These are phyloP conservation scores for Pseudococcus longispinus DNA, from an alignment of 2,888 invertebrate genomes.

Conservation along the genomic window DNA sequence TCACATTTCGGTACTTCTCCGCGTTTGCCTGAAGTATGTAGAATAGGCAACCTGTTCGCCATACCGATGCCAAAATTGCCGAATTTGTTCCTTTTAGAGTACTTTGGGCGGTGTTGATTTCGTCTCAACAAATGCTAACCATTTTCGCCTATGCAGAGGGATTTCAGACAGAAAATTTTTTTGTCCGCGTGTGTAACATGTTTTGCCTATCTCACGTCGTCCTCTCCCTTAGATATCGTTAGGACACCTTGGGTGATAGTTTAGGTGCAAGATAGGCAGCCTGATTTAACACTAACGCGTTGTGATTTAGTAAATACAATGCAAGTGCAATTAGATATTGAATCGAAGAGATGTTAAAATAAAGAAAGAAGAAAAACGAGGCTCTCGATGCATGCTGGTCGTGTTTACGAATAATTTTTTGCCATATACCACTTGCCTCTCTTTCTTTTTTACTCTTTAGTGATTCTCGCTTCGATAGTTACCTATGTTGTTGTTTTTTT, in stretches of 20 bases:
- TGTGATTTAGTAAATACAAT: not conserved
- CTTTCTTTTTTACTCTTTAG: conserved; percentile 12
- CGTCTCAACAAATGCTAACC: not conserved
- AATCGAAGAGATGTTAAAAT: not conserved
- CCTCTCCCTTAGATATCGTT: not conserved
- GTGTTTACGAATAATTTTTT: not conserved
- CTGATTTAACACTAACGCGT: not conserved
- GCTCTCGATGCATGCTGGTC: not conserved
- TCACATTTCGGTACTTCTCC: not conserved
- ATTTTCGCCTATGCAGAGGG: too few species aligned
- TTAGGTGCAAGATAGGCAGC: not conserved
- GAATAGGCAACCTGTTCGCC: not conserved
- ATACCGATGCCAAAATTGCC: not conserved
- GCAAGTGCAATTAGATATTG: not conserved
- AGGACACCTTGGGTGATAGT: not conserved
- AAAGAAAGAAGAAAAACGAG: not conserved
- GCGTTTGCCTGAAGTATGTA: not conserved
- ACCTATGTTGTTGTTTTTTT: conserved; percentile 20
- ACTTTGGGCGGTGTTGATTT: not conserved
- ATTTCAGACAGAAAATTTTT: too few species aligned
- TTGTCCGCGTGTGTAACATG: not conserved
- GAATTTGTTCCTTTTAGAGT: not conserved
- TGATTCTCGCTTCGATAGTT: conserved; percentile 45
- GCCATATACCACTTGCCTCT: conserved; percentile 34
- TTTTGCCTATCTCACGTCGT: not conserved